Conservation (phyloP, 2,888 invertebrate genomes). For the Strigamia transsilvanica region DNA sequence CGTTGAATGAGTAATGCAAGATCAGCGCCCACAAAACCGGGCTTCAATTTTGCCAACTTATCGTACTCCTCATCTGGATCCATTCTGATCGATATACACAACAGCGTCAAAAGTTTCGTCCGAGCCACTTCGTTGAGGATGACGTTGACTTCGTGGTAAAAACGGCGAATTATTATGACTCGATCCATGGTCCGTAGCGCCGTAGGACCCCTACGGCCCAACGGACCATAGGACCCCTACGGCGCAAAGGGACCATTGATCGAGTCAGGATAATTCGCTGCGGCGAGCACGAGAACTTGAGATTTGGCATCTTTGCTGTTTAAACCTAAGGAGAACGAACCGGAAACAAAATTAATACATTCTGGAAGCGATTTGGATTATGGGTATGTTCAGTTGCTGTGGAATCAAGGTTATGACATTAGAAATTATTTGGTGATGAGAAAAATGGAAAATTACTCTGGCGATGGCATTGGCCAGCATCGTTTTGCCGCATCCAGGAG, state of each 20-base stretch:
- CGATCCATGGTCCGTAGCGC: no score
- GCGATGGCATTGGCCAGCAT: slow-evolving; percentile 64
- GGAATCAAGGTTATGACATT: no score
- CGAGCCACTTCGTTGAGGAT: slow-evolving; percentile 89
- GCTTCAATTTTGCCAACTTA: slow-evolving; percentile 82
- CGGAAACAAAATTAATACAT: slow-evolving; percentile 61
- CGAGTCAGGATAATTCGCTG: slow-evolving; percentile 91
- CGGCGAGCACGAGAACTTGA: slow-evolving; percentile 87
- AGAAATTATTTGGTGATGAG: no score
- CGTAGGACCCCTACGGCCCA: no score
- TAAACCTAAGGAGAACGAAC: slow-evolving; percentile 60
- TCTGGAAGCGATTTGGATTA: slow-evolving; percentile 79
- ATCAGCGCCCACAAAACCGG: slow-evolving; percentile 94
- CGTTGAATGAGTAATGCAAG: no score
- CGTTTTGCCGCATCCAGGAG: slow-evolving; percentile 88
- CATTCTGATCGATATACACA: slow-evolving; percentile 77
- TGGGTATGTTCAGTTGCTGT: background rate
- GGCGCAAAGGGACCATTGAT: slow-evolving; percentile 90
- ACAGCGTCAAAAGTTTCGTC: slow-evolving; percentile 76
- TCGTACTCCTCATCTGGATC: slow-evolving; percentile 75
- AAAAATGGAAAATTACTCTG: background rate
- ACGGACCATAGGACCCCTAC: no score
- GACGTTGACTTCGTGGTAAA: slow-evolving; percentile 91
- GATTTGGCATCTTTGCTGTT: slow-evolving; percentile 68
- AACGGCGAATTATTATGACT: no score